Evolutionary conservation across 2,113 vertebrate genomes (phyloP).

Genomic region (Garra rufa): DNA sequence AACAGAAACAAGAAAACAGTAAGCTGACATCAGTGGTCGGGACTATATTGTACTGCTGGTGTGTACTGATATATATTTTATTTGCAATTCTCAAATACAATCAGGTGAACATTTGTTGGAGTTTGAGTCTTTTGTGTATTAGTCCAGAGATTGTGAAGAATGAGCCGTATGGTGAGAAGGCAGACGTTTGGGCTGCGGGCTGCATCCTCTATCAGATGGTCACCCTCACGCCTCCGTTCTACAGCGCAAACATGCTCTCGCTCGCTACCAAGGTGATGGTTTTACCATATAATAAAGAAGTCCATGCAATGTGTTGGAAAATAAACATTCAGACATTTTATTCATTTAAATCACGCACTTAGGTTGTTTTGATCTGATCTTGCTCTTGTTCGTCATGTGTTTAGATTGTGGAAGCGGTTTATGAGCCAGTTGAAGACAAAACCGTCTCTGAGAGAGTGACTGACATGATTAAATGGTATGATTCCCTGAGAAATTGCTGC

Average conservation of each 20-base stretch:
- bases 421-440: slow-evolving; percentile 81
- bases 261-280: slow-evolving; percentile 83
- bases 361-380: not conserved
- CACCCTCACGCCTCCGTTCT: slow-evolving; percentile 85
- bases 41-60: slow-evolving; percentile 92
- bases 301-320: not conserved
- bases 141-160: slow-evolving; percentile 90
- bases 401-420: slow-evolving; percentile 85
- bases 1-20: slow-evolving; percentile 90
- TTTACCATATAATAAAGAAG: not conserved
- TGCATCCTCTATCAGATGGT: slow-evolving; percentile 92
- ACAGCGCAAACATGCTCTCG: slow-evolving; percentile 87
- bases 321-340: not conserved
- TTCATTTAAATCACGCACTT: not conserved
- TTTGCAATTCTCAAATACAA: not conserved
- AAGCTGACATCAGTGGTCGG: slow-evolving; percentile 88
- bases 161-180: slow-evolving; percentile 88
- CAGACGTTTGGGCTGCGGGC: slow-evolving; percentile 89
- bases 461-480: slow-evolving; percentile 85
- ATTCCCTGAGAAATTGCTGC: not conserved
- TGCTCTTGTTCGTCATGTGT: slow-evolving; percentile 53
- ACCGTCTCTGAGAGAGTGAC: slow-evolving; percentile 84
- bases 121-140: slow-evolving; percentile 31
- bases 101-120: not conserved
- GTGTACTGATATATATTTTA: slow-evolving; percentile 58